Evolutionary conservation across 92 coral and sea anemone species (phyloP).

Genomic region (Zoanthus solanderi): DNA sequence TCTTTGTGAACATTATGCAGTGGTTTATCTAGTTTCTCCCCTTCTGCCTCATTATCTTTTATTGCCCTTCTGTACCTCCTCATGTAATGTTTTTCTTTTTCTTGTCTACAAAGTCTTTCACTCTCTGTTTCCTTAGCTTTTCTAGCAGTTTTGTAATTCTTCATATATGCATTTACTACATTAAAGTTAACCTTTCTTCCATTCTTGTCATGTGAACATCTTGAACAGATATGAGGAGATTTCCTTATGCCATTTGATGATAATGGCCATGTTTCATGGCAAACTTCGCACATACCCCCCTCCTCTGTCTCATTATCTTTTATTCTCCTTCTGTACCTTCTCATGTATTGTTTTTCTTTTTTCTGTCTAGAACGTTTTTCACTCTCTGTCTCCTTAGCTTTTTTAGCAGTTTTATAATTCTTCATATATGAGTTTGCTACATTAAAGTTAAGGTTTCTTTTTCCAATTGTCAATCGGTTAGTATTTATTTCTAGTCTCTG

Average conservation of each 20-base stretch:
- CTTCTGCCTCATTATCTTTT: slow-evolving; percentile 16
- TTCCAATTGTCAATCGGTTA: neutral
- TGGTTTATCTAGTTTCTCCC: slow-evolving; percentile 2
- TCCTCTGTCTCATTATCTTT: slow-evolving; percentile 17
- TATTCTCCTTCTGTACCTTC: slow-evolving; percentile 5
- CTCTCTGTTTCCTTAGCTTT: slow-evolving; percentile 26
- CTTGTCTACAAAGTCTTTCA: slow-evolving; percentile 33
- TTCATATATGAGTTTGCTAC: neutral
- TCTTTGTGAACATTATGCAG: slow-evolving; percentile 20
- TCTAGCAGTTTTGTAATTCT: slow-evolving; percentile 4
- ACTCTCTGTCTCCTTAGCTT: neutral
- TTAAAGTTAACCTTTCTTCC: slow-evolving; percentile 39
- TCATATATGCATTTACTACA: neutral
- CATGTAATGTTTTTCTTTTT: slow-evolving; percentile 45
- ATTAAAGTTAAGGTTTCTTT: slow-evolving; percentile 15
- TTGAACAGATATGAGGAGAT: slow-evolving; percentile 61
- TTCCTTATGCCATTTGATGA: slow-evolving; percentile 48
- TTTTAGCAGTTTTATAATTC: slow-evolving; percentile 1
- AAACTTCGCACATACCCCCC: slow-evolving; percentile 29
- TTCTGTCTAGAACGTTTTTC: neutral
- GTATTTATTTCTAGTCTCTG: neutral
- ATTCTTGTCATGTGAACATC: slow-evolving; percentile 66
- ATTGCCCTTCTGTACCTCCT: slow-evolving; percentile 21
- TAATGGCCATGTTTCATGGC: slow-evolving; percentile 66
- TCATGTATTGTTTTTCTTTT: neutral